These are phyloP conservation scores for Alectura lathami DNA, from an alignment of 2,113 vertebrate genomes.

Conservation along the genomic window DNA sequence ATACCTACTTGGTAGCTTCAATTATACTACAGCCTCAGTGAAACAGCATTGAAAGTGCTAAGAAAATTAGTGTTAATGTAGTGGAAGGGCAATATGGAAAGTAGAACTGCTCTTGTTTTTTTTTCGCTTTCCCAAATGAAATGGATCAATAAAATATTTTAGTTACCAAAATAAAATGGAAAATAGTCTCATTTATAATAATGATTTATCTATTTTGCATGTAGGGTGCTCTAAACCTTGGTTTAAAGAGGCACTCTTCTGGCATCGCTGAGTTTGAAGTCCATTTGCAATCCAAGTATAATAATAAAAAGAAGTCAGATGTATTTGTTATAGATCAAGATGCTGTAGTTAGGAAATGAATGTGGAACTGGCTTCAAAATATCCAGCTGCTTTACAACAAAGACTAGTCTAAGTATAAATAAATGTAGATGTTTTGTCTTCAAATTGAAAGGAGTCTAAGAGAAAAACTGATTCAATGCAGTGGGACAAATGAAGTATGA, in stretches of 20 bases:
- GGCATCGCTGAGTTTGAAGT: neutral
- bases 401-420: neutral
- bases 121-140: neutral
- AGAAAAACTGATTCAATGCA: neutral
- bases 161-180: neutral
- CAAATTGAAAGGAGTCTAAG: neutral
- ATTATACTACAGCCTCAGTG: neutral
- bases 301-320: neutral
- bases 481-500: constrained; percentile 36
- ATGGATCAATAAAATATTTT: neutral
- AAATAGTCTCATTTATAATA: neutral
- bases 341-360: neutral
- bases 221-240: neutral
- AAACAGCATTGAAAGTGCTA: neutral
- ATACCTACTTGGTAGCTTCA: neutral
- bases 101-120: neutral
- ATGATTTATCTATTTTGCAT: neutral
- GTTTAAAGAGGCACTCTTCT: neutral
- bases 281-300: neutral
- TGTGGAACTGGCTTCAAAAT: neutral
- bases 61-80: neutral
- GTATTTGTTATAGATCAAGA: neutral
- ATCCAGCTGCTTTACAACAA: constrained; percentile 2
- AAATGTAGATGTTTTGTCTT: constrained; percentile 36
- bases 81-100: neutral